Base-by-base conservation (phyloP, 2,888 invertebrate species). In the Dolichopus griseipennis region DNA sequence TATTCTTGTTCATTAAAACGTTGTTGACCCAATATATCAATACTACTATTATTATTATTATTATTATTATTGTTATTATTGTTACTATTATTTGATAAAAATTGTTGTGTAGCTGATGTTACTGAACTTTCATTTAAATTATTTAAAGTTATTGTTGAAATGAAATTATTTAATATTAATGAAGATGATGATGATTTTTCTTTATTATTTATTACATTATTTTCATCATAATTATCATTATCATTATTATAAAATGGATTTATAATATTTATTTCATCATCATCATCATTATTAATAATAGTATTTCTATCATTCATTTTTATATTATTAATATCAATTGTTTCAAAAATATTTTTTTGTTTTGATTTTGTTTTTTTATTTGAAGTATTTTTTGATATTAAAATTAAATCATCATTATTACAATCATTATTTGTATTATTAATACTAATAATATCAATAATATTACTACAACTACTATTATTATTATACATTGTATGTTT, bases 1-100 rank as follows among this genome's bases (percentile, higher is more conserved):
- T 77, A 79, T 34, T 78, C 76, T 61, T 33, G 66, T 34, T 65
- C 34, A 62, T 62, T 62, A 10, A 62, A 62, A 62, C 12, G 22
- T 64, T 27, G 69, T 37, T 12, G 67, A 22, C n/a, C n/a, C n/a
- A n/a, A n/a, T n/a, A n/a, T n/a, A n/a, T n/a, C n/a, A n/a, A n/a
- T n/a, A n/a, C n/a, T 34, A 70, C 27, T 8, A 68, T 65, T 10
- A 67, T 64, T 27, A 37, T 67, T 18, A 66, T 27, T 67, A 41
- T 61, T 18, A 27, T 52, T 10, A 15, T 10, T 43, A 27, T 15
- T 27, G 43, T 64, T n/a, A 65, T 64, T 34, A 63, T 41, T 52
- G 65, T 41, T 22, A 52, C 4, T 12, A 61, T 65, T n/a, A 27
- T 27, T 27, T 27, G 27, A 27, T 27, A 27, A 27, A 27, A 27